Base-by-base conservation (phyloP, 2,113 vertebrate genomes). In the Charina bottae region DNA sequence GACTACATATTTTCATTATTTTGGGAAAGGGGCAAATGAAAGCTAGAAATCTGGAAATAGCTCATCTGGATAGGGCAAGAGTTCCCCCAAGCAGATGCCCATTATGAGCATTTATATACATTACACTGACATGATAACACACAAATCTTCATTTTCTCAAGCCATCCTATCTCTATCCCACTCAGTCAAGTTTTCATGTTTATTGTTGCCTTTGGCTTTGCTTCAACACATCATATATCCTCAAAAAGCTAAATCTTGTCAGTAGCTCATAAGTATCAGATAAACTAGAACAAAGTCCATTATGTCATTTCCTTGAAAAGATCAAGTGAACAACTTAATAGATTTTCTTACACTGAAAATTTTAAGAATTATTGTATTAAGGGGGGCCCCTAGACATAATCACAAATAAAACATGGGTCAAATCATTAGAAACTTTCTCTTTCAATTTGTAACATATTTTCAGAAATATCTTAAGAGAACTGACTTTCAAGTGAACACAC, bases 311-410 rank as follows among this genome's bases (percentile, higher is more conserved):
- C 59, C 54, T 26, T 60, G 83, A 9, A 78, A 83, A 72, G 23
- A 54, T 33, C 37, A 42, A 6, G 53, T 49, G 11, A 64, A 86
- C 0, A 42, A 3, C 17, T n/a, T 91, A 90, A 26, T 88, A 90
- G 59, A 42, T 55, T 37, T 94, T 94, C 88, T 60, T 59, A 19
- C 19, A 62, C 86, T 72, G 42, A n/a, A 92, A 83, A 93, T 87
- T 68, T 93, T 78, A 89, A 42, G 49, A 89, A 85, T 55, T 88
- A 90, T 21, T 64, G 58, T 84, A n/a, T 83, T 60, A 59, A 85
- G 1, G 88, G 85, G 19, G 28, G 4, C 28, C 23, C 33, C 0
- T 54, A 56, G 49, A 0, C 55, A 49, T 56, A 19, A 23, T 93
- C 91, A 17, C 46, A 64, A 91, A 85, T 89, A 88, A 11, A n/a